Percentiles rank a stretch among this genome's conserved stretches.
Conservation (phyloP, 2,797 vertebrate species). For the Poeciliopsis gracilis region DNA sequence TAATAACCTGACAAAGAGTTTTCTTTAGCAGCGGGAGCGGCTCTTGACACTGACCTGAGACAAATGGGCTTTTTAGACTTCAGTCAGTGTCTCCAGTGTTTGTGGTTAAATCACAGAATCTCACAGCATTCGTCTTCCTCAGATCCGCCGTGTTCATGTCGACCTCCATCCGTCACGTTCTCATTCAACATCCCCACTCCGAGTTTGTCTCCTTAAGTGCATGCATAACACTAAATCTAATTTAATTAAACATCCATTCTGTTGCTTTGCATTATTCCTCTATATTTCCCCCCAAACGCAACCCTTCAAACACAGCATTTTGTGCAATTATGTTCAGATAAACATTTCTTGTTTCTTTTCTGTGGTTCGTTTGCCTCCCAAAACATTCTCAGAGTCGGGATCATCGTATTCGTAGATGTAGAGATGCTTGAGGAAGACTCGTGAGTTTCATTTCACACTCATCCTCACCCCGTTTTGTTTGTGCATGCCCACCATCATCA, state of each 20-base stretch:
- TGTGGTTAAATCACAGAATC: conserved; percentile 38
- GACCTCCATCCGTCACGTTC: not conserved
- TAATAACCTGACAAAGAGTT: conserved; percentile 47
- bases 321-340: conserved; percentile 4
- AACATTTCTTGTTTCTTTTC: conserved; percentile 35
- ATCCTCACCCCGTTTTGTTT: conserved; percentile 21
- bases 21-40: conserved; percentile 12
- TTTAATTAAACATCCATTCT: not conserved
- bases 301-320: not conserved
- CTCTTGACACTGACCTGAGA: conserved; percentile 43
- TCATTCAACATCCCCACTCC: not conserved
- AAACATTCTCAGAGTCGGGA: conserved; percentile 81
- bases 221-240: not conserved
- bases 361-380: conserved; percentile 57
- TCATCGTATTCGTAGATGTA: conserved; percentile 88
- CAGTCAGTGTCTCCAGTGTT: conserved; percentile 39
- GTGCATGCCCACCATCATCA: conserved; percentile 23
- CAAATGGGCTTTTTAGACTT: conserved; percentile 35
- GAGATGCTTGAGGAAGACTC: conserved; percentile 82
- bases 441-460: conserved; percentile 81
- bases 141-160: not conserved
- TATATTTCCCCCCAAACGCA: conserved; percentile 8
- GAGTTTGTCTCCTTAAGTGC: not conserved
- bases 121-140: conserved; percentile 13
- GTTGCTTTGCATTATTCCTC: not conserved